Evolutionary conservation across 1,140 invertebrate genomes (phyloP), one percentile per base, ranked within the genome.

Genomic region (Acyrthosiphon pisum): DNA sequence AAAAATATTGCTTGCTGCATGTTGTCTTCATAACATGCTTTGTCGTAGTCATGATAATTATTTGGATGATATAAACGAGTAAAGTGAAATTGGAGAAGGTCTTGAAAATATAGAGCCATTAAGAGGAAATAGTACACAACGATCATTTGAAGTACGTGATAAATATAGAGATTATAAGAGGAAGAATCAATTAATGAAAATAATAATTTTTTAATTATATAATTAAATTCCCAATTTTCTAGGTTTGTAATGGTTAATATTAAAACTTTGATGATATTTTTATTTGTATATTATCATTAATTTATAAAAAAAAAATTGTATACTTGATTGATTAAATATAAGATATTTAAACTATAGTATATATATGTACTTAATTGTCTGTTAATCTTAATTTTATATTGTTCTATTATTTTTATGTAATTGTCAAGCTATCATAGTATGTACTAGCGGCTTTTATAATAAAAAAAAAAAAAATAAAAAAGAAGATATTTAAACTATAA

Each of bases 1-100:
- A 23, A 93, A 93, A 60, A 94, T 94, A 60, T 88, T 94, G 84
- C 94, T 94, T 93, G 94, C 94, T 26, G 94, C 94, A 90, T 93
- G 94, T 91, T 90, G 94, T 53, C 93, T 94, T n/a, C 94, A 94
- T 91, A 94, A 94, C 87, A 94, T 94, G 94, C 93, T 94, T 9
- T 76, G 60, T 26, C 50, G 93, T 87, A 41, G 93, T 94, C 53
- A 94, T 91, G 81, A 83, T 83, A 41, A 37, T 83, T 35, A 83
- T 37, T 83, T 83, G 41, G 81, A 83, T 37, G 81, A 83, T 37
- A 53, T 50, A 60, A 53, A 83, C 20, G 81, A 83, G 6, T 8
- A 76, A 37, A 60, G 60, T 44, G 22, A 48, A 90, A 60, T 44
- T 1, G 56, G 44, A 93, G 68, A 41, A 26, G 46, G 46, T 56